phyloP scores from a whole-genome alignment of 2,113 vertebrate species.

The Emydura subglobosa region DNA sequence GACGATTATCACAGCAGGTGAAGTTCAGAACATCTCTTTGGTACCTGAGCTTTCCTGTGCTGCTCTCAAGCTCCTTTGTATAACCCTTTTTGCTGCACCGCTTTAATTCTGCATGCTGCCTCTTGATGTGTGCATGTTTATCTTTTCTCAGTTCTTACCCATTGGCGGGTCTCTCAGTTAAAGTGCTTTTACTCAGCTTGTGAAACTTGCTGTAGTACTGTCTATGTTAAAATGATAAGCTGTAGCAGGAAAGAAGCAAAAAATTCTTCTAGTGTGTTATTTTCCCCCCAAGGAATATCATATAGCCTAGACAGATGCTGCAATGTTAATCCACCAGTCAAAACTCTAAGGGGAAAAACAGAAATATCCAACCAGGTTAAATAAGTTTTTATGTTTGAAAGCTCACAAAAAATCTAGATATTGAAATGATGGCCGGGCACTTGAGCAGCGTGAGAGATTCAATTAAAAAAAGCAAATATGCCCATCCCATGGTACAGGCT shows the following conservation, averaged over 20 bases:
- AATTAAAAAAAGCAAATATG: constrained; percentile 59
- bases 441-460: constrained; percentile 49
- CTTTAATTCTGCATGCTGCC: constrained; percentile 21
- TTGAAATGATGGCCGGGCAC: constrained; percentile 50
- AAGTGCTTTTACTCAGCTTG: constrained; percentile 61
- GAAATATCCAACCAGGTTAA: constrained; percentile 60
- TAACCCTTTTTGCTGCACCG: neutral
- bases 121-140: constrained; percentile 66
- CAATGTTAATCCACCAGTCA: constrained; percentile 67
- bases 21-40: constrained; percentile 36
- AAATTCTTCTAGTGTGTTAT: constrained; percentile 8
- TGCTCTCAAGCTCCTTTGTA: neutral
- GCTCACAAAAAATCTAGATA: constrained; percentile 39
- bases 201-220: constrained; percentile 46
- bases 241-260: constrained; percentile 36
- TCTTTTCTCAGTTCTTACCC: constrained; percentile 43
- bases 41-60: neutral
- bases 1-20: rapidly evolving
- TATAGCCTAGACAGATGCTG: constrained; percentile 40
- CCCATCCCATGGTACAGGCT: constrained; percentile 31
- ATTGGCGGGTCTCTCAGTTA: constrained; percentile 33
- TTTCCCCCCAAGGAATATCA: constrained; percentile 64
- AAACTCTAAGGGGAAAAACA: constrained; percentile 57
- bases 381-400: constrained; percentile 38
- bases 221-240: constrained; percentile 70